phyloP scores from a whole-genome alignment of 2,888 invertebrate species.

The Argyresthia albistria region DNA sequence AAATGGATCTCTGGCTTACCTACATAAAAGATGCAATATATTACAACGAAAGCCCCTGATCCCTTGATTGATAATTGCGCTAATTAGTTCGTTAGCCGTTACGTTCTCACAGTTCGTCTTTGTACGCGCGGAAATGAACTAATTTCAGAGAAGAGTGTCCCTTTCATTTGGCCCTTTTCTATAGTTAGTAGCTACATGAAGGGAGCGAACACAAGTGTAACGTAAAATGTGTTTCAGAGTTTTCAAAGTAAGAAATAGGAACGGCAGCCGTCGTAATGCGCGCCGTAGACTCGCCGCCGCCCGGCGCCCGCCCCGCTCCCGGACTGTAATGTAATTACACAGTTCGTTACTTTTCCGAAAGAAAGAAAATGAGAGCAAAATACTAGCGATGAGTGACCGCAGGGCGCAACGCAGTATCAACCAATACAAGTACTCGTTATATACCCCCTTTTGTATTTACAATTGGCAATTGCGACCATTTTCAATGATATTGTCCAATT shows the following conservation, averaged over 20 bases:
- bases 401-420: slow-evolving; percentile 12
- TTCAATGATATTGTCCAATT: no score
- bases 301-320: slow-evolving; percentile 37
- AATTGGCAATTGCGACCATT: no score
- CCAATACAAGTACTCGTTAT: background rate
- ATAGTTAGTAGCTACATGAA: background rate
- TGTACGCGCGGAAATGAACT: background rate
- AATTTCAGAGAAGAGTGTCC: background rate
- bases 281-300: slow-evolving; percentile 29
- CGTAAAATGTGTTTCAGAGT: slow-evolving; percentile 10
- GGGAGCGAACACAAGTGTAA: background rate
- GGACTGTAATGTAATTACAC: slow-evolving; percentile 41
- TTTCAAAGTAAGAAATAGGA: slow-evolving; percentile 26
- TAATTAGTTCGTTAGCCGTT: slow-evolving; percentile 1
- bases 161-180: background rate
- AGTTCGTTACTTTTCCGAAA: slow-evolving; percentile 57
- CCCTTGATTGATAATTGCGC: background rate
- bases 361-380: slow-evolving; percentile 53
- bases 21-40: background rate
- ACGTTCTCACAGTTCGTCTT: background rate
- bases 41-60: background rate
- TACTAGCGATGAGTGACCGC: slow-evolving; percentile 28
- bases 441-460: no score
- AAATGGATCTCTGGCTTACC: background rate
- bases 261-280: slow-evolving; percentile 24